phyloP scores from a whole-genome alignment of 1,140 invertebrate species.

The Manduca sexta region DNA sequence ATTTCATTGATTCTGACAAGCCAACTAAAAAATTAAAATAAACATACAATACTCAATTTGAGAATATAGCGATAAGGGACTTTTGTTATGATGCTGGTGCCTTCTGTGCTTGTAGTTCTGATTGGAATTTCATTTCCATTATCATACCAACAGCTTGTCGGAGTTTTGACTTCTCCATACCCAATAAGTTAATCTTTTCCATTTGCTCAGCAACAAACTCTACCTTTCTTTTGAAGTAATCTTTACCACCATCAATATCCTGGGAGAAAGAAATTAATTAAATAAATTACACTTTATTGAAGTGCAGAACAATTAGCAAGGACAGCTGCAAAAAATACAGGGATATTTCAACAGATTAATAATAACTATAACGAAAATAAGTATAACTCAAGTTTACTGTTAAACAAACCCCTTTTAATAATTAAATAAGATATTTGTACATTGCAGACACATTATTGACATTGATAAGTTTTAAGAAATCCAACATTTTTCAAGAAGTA shows the following conservation, averaged over 20 bases:
- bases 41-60: not conserved
- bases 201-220: conserved; percentile 94
- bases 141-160: conserved; percentile 84
- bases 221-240: conserved; percentile 94
- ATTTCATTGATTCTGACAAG: not conserved
- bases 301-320: not conserved
- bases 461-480: no score
- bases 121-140: conserved; percentile 79
- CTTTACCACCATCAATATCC: conserved; percentile 85
- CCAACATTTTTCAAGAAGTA: no score
- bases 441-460: no score
- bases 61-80: not conserved
- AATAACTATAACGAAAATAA: no score
- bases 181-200: conserved; percentile 91
- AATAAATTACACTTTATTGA: not conserved
- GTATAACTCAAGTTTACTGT: no score
- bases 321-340: no score
- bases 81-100: conserved; percentile 49
- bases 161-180: conserved; percentile 89
- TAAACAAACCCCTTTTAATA: no score
- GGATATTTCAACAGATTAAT: no score
- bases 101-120: conserved; percentile 49
- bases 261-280: conserved; percentile 53
- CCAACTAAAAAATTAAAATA: not conserved
- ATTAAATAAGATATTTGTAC: no score